A percentile compares a stretch with the other conserved stretches of the same genome.
phyloP scores from a whole-genome alignment of 2,797 vertebrate genomes.

The Lithobates sylvaticus region DNA sequence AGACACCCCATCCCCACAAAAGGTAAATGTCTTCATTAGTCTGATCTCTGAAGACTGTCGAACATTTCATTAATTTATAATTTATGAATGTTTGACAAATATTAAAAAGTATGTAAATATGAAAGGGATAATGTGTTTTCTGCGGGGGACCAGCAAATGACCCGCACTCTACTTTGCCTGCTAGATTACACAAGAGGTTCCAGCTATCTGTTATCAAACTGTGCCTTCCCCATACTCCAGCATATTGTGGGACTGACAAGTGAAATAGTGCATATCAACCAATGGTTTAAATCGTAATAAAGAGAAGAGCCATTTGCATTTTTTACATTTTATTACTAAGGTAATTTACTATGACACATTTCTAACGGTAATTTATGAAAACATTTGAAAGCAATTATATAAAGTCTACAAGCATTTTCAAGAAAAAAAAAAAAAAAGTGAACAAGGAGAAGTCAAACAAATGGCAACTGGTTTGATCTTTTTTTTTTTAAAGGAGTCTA shows the following conservation, averaged over 20 bases:
- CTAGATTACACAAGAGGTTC: constrained; percentile 95
- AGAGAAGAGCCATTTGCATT: constrained; percentile 93
- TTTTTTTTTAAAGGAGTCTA: constrained; percentile 33
- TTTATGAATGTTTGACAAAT: constrained; percentile 99
- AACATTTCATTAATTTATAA: constrained; percentile 99
- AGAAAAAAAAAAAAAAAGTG: constrained; percentile 71
- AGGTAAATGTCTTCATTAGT: constrained; percentile 97
- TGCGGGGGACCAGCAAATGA: constrained; percentile 99
- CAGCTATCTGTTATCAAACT: constrained; percentile 91
- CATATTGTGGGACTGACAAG: constrained; percentile 91
- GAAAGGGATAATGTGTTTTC: constrained; percentile 97
- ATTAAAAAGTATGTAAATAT: constrained; percentile 99
- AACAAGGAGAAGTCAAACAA: constrained; percentile 71
- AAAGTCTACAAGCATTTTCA: constrained; percentile 75
- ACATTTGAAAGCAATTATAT: constrained; percentile 85
- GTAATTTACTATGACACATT: constrained; percentile 89
- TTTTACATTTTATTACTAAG: constrained; percentile 91
- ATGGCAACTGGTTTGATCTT: constrained; percentile 79
- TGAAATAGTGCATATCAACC: constrained; percentile 99
- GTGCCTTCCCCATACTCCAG: constrained; percentile 86
- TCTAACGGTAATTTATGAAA: constrained; percentile 85
- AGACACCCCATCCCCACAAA: constrained; percentile 82
- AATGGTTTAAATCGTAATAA: constrained; percentile 96
- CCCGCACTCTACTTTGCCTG: constrained; percentile 93
- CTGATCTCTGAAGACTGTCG: constrained; percentile 92